Percentiles rank a stretch among this genome's conserved stretches.
These are phyloP conservation scores for Clivina fossor DNA, from an alignment of 2,888 invertebrate genomes.

Conservation along the genomic window DNA sequence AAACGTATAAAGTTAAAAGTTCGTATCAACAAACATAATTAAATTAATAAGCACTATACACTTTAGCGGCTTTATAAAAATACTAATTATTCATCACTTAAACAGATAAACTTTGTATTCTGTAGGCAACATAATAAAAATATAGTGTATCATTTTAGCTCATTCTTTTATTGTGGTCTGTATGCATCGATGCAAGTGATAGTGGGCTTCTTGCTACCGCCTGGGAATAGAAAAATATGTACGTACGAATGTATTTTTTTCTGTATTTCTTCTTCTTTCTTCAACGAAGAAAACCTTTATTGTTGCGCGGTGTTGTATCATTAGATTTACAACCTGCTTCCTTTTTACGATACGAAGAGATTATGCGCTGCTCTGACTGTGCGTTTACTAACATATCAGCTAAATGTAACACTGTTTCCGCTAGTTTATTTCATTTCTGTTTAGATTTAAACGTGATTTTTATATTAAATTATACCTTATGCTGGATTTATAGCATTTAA, in stretches of 20 bases:
- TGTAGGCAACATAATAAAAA: slow-evolving; percentile 1
- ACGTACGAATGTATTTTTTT: background rate
- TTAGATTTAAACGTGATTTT: no score
- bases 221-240: slow-evolving; percentile 18
- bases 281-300: slow-evolving; percentile 21
- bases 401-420: slow-evolving; percentile 22
- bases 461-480: no score
- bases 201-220: slow-evolving; percentile 5
- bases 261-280: slow-evolving; percentile 11
- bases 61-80: slow-evolving; percentile 9
- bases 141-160: slow-evolving; percentile 20
- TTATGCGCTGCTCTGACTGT: background rate
- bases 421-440: slow-evolving; percentile 3
- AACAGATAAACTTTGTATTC: slow-evolving; percentile 8
- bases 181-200: slow-evolving; percentile 25
- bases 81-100: slow-evolving; percentile 22
- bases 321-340: slow-evolving; percentile 29
- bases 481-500: no score
- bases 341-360: slow-evolving; percentile 14
- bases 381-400: slow-evolving; percentile 11
- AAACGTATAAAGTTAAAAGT: background rate
- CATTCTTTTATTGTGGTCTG: slow-evolving; percentile 27
- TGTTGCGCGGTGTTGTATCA: slow-evolving; percentile 26
- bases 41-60: slow-evolving; percentile 23
- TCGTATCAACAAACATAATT: slow-evolving; percentile 25